Base-by-base conservation (phyloP, 1,140 invertebrate genomes). In the Dendroctonus valens region DNA sequence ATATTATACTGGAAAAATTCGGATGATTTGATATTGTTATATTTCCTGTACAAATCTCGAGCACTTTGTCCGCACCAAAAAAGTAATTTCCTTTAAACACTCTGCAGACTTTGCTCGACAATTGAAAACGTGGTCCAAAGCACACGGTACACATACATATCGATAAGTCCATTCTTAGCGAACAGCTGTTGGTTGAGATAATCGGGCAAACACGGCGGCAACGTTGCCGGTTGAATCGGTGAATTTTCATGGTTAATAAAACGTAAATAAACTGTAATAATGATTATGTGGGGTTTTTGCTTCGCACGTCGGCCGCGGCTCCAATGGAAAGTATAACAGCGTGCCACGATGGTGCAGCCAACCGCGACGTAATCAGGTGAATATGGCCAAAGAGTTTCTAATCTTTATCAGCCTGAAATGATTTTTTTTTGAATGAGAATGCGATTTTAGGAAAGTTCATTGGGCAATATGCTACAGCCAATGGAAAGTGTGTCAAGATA, bases 151-250 rank as follows among this genome's bases (percentile, higher is more conserved):
- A 2, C 26, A 3, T n/a, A n/a, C n/a, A 26, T 26, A 26, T 26
- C 26, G 26, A 26, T 26, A 26, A 26, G 26, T 26, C 26, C 26
- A 26, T 26, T 26, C 11, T 40, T 55, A 55, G 37, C 53, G 37
- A 68, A 68, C 66, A 68, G 66, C 66, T 68, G 66, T 59, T 68
- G 59, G 66, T 68, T 26, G 53, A 68, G 66, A 68, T 68, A 68
- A 68, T 68, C 66, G 60, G 14, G 59, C 51, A 55, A 57, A n/a
- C 39, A 61, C 65, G 65, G 46, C 41, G 55, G 54, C 66, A 59
- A 12, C 51, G 66, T 68, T 68, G 66, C 66, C 66, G 39, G 60
- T 38, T 62, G 42, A 12, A 7, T 40, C 49, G 7, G 11, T 46
- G 37, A 40, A 57, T 67, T 67, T 67, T 67, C 58, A 68, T 60